A percentile compares a stretch with the other conserved stretches of the same genome.
Evolutionary conservation across 1,140 invertebrate genomes (phyloP).

Genomic region (Pemphigus obesinymphae): DNA sequence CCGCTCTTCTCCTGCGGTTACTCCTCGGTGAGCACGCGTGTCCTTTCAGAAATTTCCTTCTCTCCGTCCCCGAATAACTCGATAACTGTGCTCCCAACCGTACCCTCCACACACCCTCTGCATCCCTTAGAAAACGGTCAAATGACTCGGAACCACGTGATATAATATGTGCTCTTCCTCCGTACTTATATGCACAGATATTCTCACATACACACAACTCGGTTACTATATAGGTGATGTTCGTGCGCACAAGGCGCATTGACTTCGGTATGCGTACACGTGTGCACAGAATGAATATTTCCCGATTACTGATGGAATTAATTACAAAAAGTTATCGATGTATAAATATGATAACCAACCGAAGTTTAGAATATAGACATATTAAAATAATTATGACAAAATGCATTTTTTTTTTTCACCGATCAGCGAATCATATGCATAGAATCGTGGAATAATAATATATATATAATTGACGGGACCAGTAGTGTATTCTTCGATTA

Average conservation of each 20-base stretch:
- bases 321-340: too few relatives aligned
- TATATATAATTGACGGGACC: too few relatives aligned
- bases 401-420: too few relatives aligned
- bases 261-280: neutral
- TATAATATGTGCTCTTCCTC: neutral
- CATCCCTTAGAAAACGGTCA: neutral
- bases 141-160: neutral
- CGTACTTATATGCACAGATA: too few relatives aligned
- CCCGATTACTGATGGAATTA: too few relatives aligned
- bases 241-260: neutral
- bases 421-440: too few relatives aligned
- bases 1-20: neutral
- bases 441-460: too few relatives aligned
- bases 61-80: neutral
- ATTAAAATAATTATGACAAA: too few relatives aligned
- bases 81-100: neutral
- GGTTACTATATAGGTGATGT: neutral
- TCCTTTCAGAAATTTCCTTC: neutral
- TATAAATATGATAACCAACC: too few relatives aligned
- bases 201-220: neutral
- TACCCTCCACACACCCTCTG: neutral
- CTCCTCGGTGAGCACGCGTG: neutral
- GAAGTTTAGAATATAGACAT: too few relatives aligned
- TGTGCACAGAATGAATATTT: too few relatives aligned
- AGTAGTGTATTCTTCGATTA: too few relatives aligned